Percentiles rank a stretch among this genome's conserved stretches.
These are phyloP conservation scores for Astyanax mexicanus DNA, from an alignment of 2,797 vertebrate genomes.

Conservation along the genomic window DNA sequence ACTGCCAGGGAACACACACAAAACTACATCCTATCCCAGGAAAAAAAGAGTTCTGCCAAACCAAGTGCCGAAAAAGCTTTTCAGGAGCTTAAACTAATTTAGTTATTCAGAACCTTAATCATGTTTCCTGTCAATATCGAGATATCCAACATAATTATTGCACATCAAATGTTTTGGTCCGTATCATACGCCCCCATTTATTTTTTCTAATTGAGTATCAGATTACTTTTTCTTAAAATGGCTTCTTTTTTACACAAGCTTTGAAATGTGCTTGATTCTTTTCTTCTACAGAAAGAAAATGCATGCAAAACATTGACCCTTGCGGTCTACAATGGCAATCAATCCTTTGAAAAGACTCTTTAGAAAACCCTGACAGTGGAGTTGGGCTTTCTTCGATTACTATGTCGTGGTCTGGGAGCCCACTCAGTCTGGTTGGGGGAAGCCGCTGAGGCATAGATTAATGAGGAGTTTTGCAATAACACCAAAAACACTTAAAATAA, in stretches of 20 bases:
- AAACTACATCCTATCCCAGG: too few species aligned
- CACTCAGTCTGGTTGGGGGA: slow-evolving; percentile 36
- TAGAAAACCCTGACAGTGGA: slow-evolving; percentile 22
- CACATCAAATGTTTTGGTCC: too few species aligned
- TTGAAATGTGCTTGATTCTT: neutral
- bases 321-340: slow-evolving; percentile 41
- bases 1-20: too few species aligned
- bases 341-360: slow-evolving; percentile 30
- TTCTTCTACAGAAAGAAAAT: slow-evolving; percentile 25
- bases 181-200: too few species aligned
- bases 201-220: neutral
- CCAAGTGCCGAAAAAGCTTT: too few species aligned
- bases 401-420: slow-evolving; percentile 22
- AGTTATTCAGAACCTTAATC: too few species aligned
- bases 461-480: slow-evolving; percentile 38
- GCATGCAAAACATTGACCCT: slow-evolving; percentile 28
- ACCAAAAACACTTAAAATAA: slow-evolving; percentile 32
- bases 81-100: too few species aligned
- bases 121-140: too few species aligned
- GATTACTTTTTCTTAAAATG: neutral
- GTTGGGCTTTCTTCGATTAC: slow-evolving; percentile 14
- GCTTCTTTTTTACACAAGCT: neutral
- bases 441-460: slow-evolving; percentile 34
- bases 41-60: too few species aligned
- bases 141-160: too few species aligned